Base-by-base conservation (phyloP, 2,888 invertebrate species). In the Acrocyrtus sp. region DNA sequence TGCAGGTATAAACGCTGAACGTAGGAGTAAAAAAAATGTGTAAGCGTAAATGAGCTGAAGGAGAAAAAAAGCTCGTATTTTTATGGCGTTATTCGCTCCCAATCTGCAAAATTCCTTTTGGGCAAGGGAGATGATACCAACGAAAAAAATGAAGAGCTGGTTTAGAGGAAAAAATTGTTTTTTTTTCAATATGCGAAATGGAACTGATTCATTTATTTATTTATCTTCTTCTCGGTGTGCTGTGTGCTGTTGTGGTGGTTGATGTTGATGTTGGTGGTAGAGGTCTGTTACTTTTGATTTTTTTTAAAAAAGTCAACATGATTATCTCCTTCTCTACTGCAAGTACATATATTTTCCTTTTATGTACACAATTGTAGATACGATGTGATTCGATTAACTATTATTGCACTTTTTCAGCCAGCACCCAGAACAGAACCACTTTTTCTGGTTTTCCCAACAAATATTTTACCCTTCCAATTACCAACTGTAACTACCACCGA, bases 361-460 rank as follows among this genome's bases (percentile, higher is more conserved):
- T 47, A 39, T 66, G 34, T 12, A 34, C 34, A 34, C n/a, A n/a
- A n/a, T n/a, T n/a, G n/a, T n/a, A n/a, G n/a, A n/a, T n/a, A n/a
- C n/a, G 34, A 57, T 66, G 58, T 43, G 50, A 50, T 68, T 50
- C 45, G 22, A 66, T 50, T 45, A n/a, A 58, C 6, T 19, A 60
- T 47, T 50, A 60, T 53, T 68, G 68, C 68, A 68, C 60, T 68
- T 68, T 34, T 51, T 67, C 47, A 34, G 56, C 54, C 3, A 45
- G 57, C 50, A 66, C 57, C 67, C 58, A 67, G 27, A 67, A 58
- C 48, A 47, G 21, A 58, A 58, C 58, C 26, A 53, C 60, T 68
- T 53, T 60, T 60, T 68, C 67, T 68, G 67, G 67, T 58, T 68
- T 68, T 68, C 19, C 67, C 67, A 68, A 8, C 34, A 5, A 67